Evolutionary conservation across 1,140 invertebrate genomes (phyloP).

Genomic region (Littorina saxatilis): DNA sequence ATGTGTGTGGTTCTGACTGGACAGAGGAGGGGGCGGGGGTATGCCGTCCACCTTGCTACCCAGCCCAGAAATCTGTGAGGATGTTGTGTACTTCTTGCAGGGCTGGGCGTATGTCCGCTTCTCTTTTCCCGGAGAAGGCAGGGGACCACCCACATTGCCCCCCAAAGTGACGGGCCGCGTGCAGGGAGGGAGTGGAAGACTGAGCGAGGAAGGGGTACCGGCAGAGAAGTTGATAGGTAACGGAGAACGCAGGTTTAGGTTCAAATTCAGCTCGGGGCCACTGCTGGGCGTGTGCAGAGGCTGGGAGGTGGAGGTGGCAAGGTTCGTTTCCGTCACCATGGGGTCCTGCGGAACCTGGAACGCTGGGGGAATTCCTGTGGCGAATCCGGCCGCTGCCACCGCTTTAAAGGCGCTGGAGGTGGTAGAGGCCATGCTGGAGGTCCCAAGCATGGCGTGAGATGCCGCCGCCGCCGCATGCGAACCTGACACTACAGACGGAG

Average conservation of each 20-base stretch:
- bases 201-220: background rate
- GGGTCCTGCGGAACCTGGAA: conserved; percentile 25
- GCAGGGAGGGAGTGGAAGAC: conserved; percentile 53
- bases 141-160: conserved; percentile 59
- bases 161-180: conserved; percentile 65
- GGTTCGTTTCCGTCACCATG: background rate
- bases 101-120: conserved; percentile 36
- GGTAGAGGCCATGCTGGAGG: conserved; percentile 37
- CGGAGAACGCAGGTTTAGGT: conserved; percentile 11
- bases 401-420: conserved; percentile 64
- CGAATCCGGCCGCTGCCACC: conserved; percentile 28
- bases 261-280: background rate
- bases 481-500: conserved; percentile 29
- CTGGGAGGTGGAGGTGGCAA: conserved; percentile 19
- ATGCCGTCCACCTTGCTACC: background rate
- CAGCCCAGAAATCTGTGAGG: background rate
- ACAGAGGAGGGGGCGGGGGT: conserved; percentile 26
- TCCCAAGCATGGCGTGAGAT: conserved; percentile 52
- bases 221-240: conserved; percentile 16
- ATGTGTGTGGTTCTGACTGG: conserved; percentile 28
- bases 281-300: conserved; percentile 11
- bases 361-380: conserved; percentile 33
- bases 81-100: conserved; percentile 23
- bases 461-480: conserved; percentile 37
- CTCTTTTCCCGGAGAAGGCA: background rate